Evolutionary conservation across 1,140 invertebrate species (phyloP), one percentile per base, ranked within the genome.

Genomic region (Lepidotrigona ventralis): DNA sequence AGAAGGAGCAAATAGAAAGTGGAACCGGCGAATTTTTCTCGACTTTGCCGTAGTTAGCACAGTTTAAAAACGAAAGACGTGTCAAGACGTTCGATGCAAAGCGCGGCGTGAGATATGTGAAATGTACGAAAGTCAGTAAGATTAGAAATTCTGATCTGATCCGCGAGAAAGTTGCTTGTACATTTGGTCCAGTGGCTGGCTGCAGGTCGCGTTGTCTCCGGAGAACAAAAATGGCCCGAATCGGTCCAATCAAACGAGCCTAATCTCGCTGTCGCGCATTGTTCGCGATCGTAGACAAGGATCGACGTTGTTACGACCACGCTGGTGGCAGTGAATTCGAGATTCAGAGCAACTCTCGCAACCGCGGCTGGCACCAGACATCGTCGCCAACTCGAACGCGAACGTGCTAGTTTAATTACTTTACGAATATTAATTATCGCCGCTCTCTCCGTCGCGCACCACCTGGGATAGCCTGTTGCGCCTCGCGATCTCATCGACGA

Each of bases 401-500:
- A 26, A 5, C 66, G 64, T 21, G 81, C 21, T 15, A 56, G 74
- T 78, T 76, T 77, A 77, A 83, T 70, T 78, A 70, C 81, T 76
- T 69, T 29, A 21, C 66, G 74, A 78, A 83, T 83, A 83, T 83
- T 83, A 83, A 83, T 83, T 70, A 75, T 83, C 73, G 26, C 66
- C 15, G 26, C 14, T 26, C 6, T 14, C 26, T 12, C 64, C 9
- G 2, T 68, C 33, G 33, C 71, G 74, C 46, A 33, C 4, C 6
- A 33, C 0, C 66, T 46, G 39, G n/a, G 14, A 23, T 66, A 72
- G 81, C 81, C 81, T 83, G 76, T 79, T 79, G 81, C 81, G 76
- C 58, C 9, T 29, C 12, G n/a, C 68, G 46, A 79, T 83, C 71
- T 64, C 63, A 71, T 83, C 74, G 68, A 46, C 74, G 58, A 81